These are phyloP conservation scores for Acanthosepion lycidas DNA, from an alignment of 2,888 invertebrate genomes.

Conservation along the genomic window DNA sequence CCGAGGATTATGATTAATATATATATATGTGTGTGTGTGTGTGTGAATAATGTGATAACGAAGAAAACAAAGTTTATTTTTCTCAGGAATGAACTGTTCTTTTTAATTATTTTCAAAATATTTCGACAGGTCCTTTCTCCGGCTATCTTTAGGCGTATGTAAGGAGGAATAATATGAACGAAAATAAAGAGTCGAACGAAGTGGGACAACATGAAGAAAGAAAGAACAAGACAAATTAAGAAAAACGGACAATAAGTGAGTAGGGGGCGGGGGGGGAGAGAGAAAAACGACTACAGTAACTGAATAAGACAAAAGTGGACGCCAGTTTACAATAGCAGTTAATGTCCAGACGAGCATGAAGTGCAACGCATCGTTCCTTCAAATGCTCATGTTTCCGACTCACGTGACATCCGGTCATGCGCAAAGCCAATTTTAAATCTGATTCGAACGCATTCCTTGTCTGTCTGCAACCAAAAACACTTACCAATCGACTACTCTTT, in stretches of 20 bases:
- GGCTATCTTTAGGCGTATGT: neutral
- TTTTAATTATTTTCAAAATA: neutral
- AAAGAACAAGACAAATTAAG: neutral
- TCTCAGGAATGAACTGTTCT: too few species aligned
- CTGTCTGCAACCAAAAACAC: neutral
- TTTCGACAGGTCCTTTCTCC: neutral
- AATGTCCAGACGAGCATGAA: constrained; percentile 33
- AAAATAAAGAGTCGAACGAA: neutral
- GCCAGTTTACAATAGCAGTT: constrained; percentile 11
- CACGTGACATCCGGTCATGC: constrained; percentile 33
- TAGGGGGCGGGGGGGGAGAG: neutral
- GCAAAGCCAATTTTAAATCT: constrained; percentile 17
- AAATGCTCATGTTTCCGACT: constrained; percentile 4
- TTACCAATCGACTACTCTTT: neutral
- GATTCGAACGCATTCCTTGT: neutral
- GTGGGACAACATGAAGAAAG: neutral
- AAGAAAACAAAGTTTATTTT: too few species aligned
- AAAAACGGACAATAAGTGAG: neutral
- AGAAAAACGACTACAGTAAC: neutral
- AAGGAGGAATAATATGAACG: neutral
- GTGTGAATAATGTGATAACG: too few species aligned
- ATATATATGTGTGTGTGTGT: too few species aligned
- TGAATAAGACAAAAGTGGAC: neutral
- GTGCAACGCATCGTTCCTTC: constrained; percentile 10
- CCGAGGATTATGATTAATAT: too few species aligned